phyloP scores from a whole-genome alignment of 2,797 vertebrate genomes.

The Telmatherina bonti region DNA sequence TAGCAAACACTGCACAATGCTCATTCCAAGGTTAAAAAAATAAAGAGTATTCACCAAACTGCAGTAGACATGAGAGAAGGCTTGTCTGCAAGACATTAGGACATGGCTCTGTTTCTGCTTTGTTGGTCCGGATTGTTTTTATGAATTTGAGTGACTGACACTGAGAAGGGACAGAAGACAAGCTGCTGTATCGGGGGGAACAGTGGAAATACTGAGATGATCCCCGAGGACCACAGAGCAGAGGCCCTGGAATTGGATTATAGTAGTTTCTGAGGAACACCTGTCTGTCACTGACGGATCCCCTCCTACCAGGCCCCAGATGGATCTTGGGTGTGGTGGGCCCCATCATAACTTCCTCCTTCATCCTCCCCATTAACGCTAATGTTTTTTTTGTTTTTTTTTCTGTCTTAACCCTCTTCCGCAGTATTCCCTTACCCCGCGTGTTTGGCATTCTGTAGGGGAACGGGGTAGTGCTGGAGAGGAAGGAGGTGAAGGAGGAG shows the following conservation, averaged over 20 bases:
- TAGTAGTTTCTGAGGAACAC: constrained; percentile 77
- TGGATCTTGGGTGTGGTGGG: constrained; percentile 60
- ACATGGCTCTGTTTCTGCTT: not conserved
- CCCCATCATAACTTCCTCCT: constrained; percentile 73
- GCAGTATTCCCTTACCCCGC: constrained; percentile 79
- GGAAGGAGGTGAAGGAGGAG: constrained; percentile 4
- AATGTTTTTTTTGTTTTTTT: constrained; percentile 74
- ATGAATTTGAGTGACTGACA: constrained; percentile 14
- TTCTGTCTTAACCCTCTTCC: constrained; percentile 56
- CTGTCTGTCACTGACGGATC: constrained; percentile 82
- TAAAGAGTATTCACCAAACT: not conserved
- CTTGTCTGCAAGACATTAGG: not conserved
- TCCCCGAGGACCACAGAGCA: constrained; percentile 54
- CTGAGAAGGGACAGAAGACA: constrained; percentile 30
- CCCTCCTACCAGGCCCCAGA: constrained; percentile 68
- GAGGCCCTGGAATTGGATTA: constrained; percentile 57
- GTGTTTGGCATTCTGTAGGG: constrained; percentile 80
- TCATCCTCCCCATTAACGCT: constrained; percentile 71
- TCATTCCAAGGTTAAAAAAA: not conserved
- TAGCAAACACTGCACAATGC: not conserved
- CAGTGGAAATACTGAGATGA: constrained; percentile 48
- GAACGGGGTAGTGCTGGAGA: constrained; percentile 19
- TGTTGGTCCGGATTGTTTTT: not conserved
- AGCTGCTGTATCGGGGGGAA: constrained; percentile 50
- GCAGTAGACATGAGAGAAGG: not conserved